These are phyloP conservation scores for Megamerina dolium DNA, from an alignment of 2,888 invertebrate species.

Conservation along the genomic window DNA sequence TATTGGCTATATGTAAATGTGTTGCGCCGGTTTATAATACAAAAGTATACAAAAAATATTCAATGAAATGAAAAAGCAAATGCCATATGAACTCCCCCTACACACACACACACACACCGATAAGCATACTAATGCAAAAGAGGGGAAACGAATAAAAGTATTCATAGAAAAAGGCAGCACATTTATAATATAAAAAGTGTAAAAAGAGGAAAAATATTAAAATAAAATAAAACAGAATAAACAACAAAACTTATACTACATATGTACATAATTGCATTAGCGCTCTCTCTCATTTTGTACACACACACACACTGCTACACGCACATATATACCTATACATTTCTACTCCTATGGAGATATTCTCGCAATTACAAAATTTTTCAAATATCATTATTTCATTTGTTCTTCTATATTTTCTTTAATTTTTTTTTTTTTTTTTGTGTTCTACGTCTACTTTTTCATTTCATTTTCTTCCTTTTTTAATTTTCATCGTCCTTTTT, in stretches of 20 bases:
- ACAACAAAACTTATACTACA: constrained; percentile 3
- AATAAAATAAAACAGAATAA: constrained; percentile 7
- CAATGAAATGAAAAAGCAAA: neutral
- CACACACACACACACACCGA: constrained; percentile 17
- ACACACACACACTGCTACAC: constrained; percentile 1
- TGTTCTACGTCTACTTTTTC: no score
- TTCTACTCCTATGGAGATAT: neutral
- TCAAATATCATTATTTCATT: constrained; percentile 13
- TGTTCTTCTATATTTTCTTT: no score
- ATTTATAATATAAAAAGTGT: no score
- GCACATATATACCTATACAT: neutral
- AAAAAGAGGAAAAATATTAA: no score
- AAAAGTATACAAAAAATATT: neutral
- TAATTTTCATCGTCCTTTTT: no score
- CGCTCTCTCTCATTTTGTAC: constrained; percentile 3
- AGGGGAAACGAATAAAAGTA: constrained; percentile 19
- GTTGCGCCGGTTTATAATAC: neutral
- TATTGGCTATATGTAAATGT: no score
- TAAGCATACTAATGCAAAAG: constrained; percentile 26
- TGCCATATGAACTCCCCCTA: neutral
- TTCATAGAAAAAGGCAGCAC: constrained; percentile 13
- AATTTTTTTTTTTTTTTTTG: no score
- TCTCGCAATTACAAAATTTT: constrained; percentile 4
- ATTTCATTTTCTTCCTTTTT: no score
- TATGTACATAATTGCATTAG: no score